Evolutionary conservation across 2,888 invertebrate species (phyloP), one percentile per base, ranked within the genome.

Genomic region (Mythimna impura): DNA sequence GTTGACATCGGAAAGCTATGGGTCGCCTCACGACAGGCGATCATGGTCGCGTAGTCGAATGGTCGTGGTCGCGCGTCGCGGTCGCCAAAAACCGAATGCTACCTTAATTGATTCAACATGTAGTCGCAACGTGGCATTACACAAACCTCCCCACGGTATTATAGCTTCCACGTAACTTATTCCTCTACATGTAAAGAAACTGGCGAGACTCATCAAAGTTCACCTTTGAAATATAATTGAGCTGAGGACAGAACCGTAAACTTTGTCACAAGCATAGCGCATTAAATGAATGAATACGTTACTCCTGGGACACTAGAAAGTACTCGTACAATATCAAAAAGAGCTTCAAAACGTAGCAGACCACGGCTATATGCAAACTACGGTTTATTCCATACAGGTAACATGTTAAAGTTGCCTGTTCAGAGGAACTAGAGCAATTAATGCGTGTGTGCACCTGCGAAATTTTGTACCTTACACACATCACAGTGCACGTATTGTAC

Each of bases 221-320:
- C n/a, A 55, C 22, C 40, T 77, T 77, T 61, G 40, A 40, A 71
- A 61, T 62, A 40, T 60, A 50, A 50, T 10, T 40, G 20, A 17
- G 17, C 14, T 55, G 50, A 17, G 25, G 17, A 34, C 43, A 20
- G 20, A 30, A 66, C 25, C 20, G 68, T 34, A 10, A 65, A 73
- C 14, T 68, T 57, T 43, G 47, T 54, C 36, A 30, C 20, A 68
- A 80, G 68, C 22, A 57, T 68, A 61, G 61, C 22, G 22, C 36
- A 54, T 68, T 47, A 63, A 43, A 66, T 47, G 17, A 63, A 54
- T 47, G 12, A 58, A 54, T 36, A 66, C n/a, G 40, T 55, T 64
- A 63, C n/a, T 78, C 57, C 43, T 54, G 57, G 52, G 25, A 63
- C 57, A 34, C 54, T 43, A 30, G 30, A 36, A 66, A 25, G 10